Base-by-base conservation (phyloP, 1,140 invertebrate species). In the Platyscapa corneri region DNA sequence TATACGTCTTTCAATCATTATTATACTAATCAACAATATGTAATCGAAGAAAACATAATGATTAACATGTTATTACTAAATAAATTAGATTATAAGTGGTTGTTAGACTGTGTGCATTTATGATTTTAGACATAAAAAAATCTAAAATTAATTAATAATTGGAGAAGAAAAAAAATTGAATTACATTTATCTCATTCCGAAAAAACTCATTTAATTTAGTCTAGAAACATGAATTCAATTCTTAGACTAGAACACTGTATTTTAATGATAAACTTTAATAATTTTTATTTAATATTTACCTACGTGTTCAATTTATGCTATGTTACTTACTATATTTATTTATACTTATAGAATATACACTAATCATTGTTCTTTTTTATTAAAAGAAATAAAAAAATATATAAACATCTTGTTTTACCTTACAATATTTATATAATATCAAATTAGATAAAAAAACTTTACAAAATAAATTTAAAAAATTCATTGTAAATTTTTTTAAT, bases 191-290 rank as follows among this genome's bases (percentile, higher is more conserved):
- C 12, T 67, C 12, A 37, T 67, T n/a, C 6, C 6, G n/a, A 42
- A 65, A 67, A 80, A 65, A 67, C 60, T 80, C n/a, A 37, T 80
- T n/a, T 32, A 67, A 80, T 80, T 67, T 80, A 65, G n/a, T 80
- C 78, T 39, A 78, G 49, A 67, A 65, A 72, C 37, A 16, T 72
- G 20, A 34, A 12, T 72, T 72, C 37, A 37, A 0, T 72, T 72
- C 10, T 20, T 72, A 34, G 67, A 37, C 10, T 72, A 65, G n/a
- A 65, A 32, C 16, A 16, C 49, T 53, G 49, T 53, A 53, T 53
- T 20, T 53, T 18, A 53, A 53, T 53, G 49, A 7, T 16, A 53
- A 53, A 14, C 18, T 16, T 53, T 53, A 53, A 53, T 53, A 7
- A 16, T 16, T 2, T 53, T 53, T 53, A 20, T 53, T 53, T 7